Percentiles rank a stretch among this genome's conserved stretches.
These are phyloP conservation scores for Pogonophryne albipinna DNA, from an alignment of 2,797 vertebrate genomes.

Conservation along the genomic window DNA sequence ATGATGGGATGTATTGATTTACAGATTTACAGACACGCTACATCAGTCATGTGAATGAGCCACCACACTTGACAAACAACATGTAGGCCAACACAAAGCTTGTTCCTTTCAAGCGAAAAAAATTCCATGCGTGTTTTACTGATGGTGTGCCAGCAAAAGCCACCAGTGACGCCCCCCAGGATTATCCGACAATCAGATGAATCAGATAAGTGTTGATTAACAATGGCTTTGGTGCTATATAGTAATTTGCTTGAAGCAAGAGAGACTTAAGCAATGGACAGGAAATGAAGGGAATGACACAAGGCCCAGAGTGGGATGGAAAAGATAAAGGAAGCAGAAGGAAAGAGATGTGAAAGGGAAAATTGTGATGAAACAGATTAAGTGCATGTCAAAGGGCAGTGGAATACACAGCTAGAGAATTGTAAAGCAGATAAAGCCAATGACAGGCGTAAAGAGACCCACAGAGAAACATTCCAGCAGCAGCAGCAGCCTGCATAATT, in stretches of 20 bases:
- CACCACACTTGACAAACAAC: constrained; percentile 2
- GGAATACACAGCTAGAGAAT: constrained; percentile 21
- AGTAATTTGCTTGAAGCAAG: constrained; percentile 38
- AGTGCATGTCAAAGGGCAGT: constrained; percentile 17
- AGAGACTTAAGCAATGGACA: constrained; percentile 39
- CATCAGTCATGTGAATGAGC: constrained; percentile 31
- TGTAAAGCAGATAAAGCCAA: constrained; percentile 23
- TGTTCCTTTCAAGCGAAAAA: background rate
- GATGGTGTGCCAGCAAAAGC: constrained; percentile 57
- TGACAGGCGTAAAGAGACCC: constrained; percentile 21
- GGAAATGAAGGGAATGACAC: constrained; percentile 56
- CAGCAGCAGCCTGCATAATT: constrained; percentile 55
- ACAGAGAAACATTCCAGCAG: constrained; percentile 52
- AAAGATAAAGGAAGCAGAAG: constrained; percentile 42
- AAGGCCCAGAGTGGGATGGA: constrained; percentile 24
- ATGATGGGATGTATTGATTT: background rate
- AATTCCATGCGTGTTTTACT: constrained; percentile 48
- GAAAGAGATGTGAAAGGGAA: constrained; percentile 35
- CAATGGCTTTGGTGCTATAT: constrained; percentile 48
- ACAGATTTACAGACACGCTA: background rate
- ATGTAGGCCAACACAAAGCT: background rate
- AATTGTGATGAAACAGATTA: constrained; percentile 41
- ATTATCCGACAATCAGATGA: constrained; percentile 56
- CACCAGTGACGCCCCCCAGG: constrained; percentile 55
- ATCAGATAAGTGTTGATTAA: constrained; percentile 72